Evolutionary conservation across 2,113 vertebrate species (phyloP), one percentile per base, ranked within the genome.

Genomic region (Baryphthengus martii): DNA sequence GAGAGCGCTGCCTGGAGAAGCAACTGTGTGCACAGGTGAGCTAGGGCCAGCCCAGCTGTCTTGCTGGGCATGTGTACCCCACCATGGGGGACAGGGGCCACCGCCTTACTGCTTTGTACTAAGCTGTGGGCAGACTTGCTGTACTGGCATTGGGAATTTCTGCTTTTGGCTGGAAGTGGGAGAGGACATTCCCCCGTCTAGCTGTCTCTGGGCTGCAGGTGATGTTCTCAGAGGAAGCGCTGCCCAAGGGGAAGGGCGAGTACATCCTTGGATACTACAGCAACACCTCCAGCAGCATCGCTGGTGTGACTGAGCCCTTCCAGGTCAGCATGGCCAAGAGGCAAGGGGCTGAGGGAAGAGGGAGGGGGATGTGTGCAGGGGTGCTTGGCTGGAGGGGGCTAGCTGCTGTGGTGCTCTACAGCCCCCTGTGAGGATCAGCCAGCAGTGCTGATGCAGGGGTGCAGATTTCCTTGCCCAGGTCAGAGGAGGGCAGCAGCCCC

Each of bases 191-290:
- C 2, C 7, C 6, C 21, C 16, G 16, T 45, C 45, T 33, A 20
- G 11, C 61, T 77, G 21, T 92, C 61, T 84, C 62, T 73, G 59
- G 90, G 28, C 85, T 96, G 37, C 95, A 99, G 99, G 98, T 99
- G 93, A 97, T 97, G 12, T 99, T 99, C 96, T 94, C 98, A 15
- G 99, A 99, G 93, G 99, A 99, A 80, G 98, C 98, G 2, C 90
- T 99, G 91, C 99, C 99, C 83, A 99, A 98, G 96, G 98, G 98
- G 89, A 98, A 98, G 8, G 99, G 99, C 25, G 99, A 99, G 89
- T 99, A 98, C 96, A 99, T 99, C 96, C 98, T 99, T 11, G 98
- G 99, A 83, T 99, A 99, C 97, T 99, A 99, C 94, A 99, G 99
- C 97, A 99, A 99, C 97, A 98, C 97, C 88, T 98, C 97, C 96